Percentiles rank a stretch among this genome's conserved stretches.
Conservation (phyloP, 2,113 vertebrate species). For the Strix uralensis region DNA sequence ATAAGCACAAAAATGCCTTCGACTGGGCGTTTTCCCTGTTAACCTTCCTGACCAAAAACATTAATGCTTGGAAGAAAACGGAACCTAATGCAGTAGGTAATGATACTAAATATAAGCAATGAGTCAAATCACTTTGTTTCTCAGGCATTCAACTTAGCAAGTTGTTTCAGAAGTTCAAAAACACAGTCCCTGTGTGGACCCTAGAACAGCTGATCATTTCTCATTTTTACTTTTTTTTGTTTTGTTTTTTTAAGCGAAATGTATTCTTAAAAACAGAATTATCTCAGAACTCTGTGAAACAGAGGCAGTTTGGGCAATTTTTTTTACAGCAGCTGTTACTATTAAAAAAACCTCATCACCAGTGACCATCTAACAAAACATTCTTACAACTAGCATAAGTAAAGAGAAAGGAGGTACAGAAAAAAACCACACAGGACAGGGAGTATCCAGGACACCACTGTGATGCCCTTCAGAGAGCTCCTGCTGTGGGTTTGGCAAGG, state of each 20-base stretch:
- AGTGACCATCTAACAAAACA: neutral
- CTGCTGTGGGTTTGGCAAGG: neutral
- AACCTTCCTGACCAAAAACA: slow-evolving; percentile 56
- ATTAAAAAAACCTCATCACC: slow-evolving; percentile 8
- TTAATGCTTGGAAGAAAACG: slow-evolving; percentile 29
- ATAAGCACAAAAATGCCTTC: slow-evolving; percentile 55
- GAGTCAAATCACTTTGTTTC: slow-evolving; percentile 43
- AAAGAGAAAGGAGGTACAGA: neutral
- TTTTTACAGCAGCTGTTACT: neutral
- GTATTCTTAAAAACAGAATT: neutral
- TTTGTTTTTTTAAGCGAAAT: neutral
- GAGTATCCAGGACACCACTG: neutral
- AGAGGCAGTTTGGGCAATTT: neutral
- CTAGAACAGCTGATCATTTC: neutral
- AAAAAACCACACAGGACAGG: neutral
- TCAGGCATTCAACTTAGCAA: neutral
- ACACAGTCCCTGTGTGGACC: neutral
- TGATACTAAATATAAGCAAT: slow-evolving; percentile 60
- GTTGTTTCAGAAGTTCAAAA: neutral
- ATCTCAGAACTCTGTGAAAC: neutral
- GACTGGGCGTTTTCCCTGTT: slow-evolving; percentile 57
- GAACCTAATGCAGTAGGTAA: slow-evolving; percentile 36
- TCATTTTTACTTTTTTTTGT: neutral
- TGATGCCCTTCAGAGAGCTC: neutral
- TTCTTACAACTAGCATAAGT: neutral